Conservation (phyloP, 1,140 invertebrate species). For the Zophobas morio region DNA sequence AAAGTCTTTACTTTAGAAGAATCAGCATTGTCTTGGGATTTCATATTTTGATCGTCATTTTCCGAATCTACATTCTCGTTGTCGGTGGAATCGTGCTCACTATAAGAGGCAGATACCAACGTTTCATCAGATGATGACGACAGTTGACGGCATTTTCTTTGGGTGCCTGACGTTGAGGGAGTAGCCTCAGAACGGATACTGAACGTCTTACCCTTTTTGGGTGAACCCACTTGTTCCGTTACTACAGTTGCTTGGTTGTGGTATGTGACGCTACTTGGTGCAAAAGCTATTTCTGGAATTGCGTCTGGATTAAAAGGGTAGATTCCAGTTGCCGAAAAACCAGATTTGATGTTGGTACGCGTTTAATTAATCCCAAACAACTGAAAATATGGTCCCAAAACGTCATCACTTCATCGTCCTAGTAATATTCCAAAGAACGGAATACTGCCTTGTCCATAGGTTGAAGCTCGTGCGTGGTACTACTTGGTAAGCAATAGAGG, state of each 20-base stretch:
- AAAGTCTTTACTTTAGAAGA: neutral
- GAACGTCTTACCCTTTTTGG: neutral
- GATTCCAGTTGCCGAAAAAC: conserved; percentile 62
- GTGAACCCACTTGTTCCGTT: neutral
- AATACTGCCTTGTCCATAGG: conserved; percentile 65
- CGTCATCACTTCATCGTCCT: conserved; percentile 61
- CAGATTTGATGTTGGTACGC: conserved; percentile 57
- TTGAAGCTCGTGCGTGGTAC: conserved; percentile 67
- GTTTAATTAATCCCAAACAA: conserved; percentile 61
- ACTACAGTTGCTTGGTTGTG: conserved; percentile 1
- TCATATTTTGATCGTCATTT: too few relatives aligned
- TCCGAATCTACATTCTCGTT: too few relatives aligned
- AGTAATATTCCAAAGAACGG: conserved; percentile 62
- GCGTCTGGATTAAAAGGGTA: conserved; percentile 58
- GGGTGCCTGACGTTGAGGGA: too few relatives aligned
- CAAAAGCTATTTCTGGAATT: conserved; percentile 63
- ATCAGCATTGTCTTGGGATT: too few relatives aligned
- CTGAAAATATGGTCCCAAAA: conserved; percentile 58
- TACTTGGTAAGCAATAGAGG: conserved; percentile 65
- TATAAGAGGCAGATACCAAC: too few relatives aligned
- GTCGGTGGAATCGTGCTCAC: too few relatives aligned
- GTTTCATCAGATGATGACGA: too few relatives aligned
- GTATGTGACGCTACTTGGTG: conserved; percentile 53
- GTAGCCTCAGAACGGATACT: too few relatives aligned
- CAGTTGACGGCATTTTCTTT: too few relatives aligned